A percentile compares a stretch with the other conserved stretches of the same genome.
Evolutionary conservation across 2,888 invertebrate species (phyloP).

Genomic region (Saturnia pavonia): DNA sequence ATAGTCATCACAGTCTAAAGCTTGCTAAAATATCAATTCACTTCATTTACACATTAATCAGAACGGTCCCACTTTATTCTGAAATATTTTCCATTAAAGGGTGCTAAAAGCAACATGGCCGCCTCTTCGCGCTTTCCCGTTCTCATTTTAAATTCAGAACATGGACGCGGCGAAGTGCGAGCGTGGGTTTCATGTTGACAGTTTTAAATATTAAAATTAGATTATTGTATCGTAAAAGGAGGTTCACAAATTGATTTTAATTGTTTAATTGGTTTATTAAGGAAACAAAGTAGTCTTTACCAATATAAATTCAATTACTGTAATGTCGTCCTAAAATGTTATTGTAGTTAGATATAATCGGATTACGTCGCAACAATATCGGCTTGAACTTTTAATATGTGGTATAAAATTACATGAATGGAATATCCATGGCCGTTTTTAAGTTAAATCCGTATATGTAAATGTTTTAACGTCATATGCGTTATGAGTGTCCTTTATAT

Average conservation of each 20-base stretch:
- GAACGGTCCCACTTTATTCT: conserved; percentile 59
- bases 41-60: conserved; percentile 73
- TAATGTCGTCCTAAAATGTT: background rate
- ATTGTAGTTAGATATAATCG: background rate
- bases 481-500: no score
- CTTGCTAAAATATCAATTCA: conserved; percentile 66
- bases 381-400: no score
- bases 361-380: background rate
- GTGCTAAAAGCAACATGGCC: conserved; percentile 76
- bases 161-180: conserved; percentile 59
- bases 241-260: conserved; percentile 59
- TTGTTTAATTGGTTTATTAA: conserved; percentile 46
- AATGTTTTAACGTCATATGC: no score
- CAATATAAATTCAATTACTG: background rate
- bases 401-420: no score
- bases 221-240: conserved; percentile 63
- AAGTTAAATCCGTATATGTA: no score
- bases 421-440: no score
- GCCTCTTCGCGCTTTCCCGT: conserved; percentile 59
- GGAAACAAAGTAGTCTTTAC: conserved; percentile 25
- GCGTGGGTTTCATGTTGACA: conserved; percentile 66
- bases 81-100: conserved; percentile 68
- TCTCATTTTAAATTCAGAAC: conserved; percentile 73
- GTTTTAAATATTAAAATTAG: conserved; percentile 77
- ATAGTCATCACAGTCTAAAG: conserved; percentile 38